Percentiles rank a stretch among this genome's conserved stretches.
phyloP scores from a whole-genome alignment of 2,113 vertebrate genomes.

The Mus pahari region DNA sequence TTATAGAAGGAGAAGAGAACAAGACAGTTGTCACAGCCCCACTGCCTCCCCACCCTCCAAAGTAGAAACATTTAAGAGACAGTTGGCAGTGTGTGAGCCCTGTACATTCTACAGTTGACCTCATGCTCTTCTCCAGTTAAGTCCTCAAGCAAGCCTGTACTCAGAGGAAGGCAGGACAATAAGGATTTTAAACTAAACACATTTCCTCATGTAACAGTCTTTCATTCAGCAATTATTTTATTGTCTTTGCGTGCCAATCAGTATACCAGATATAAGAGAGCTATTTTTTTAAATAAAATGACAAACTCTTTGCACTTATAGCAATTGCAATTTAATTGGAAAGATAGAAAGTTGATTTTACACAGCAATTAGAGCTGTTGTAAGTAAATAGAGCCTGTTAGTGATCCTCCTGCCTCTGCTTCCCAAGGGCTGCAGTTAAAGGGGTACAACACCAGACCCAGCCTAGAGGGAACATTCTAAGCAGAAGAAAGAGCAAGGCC shows the following conservation, averaged over 20 bases:
- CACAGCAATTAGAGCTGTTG: background rate
- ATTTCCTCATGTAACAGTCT: background rate
- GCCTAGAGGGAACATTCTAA: background rate
- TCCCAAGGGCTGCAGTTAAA: background rate
- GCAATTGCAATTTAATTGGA: background rate
- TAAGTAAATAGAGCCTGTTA: background rate
- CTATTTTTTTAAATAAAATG: background rate
- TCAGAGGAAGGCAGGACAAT: background rate
- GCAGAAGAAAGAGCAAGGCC: background rate
- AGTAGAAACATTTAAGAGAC: background rate
- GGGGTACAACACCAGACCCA: too few species aligned
- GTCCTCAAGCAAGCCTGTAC: background rate
- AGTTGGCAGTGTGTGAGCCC: background rate
- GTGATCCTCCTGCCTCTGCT: background rate
- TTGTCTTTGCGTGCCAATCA: background rate
- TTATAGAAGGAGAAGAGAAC: background rate
- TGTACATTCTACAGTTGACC: background rate
- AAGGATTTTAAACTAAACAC: background rate
- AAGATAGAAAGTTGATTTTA: background rate
- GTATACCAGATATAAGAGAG: background rate
- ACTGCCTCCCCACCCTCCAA: background rate
- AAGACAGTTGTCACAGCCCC: background rate
- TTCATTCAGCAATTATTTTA: background rate
- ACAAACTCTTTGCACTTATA: background rate
- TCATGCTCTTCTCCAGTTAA: background rate